Evolutionary conservation across 2,797 vertebrate genomes (phyloP).

Genomic region (Acanthiza pusilla): DNA sequence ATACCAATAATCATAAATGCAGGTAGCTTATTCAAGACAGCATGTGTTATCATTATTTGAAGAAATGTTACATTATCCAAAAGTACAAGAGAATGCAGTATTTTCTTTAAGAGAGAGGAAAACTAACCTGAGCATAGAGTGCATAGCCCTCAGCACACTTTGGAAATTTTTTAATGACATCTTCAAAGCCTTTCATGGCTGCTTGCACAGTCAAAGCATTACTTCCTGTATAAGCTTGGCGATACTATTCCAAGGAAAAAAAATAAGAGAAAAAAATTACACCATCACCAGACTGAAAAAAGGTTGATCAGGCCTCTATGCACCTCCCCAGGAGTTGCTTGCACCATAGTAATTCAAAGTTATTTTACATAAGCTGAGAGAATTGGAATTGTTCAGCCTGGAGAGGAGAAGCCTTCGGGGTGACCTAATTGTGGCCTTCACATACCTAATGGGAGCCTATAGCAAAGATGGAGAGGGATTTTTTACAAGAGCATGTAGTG

Average conservation of each 20-base stretch:
- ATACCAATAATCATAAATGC: not conserved
- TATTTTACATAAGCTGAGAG: not conserved
- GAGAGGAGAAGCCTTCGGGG: not conserved
- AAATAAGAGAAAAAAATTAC: not conserved
- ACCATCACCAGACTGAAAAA: not conserved
- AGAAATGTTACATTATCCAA: not conserved
- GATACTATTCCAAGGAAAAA: constrained; percentile 80
- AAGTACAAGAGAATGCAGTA: not conserved
- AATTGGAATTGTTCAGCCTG: not conserved
- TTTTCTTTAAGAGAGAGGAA: not conserved
- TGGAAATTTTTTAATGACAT: constrained; percentile 93
- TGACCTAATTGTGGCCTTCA: not conserved
- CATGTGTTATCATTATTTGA: not conserved
- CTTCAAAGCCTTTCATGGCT: constrained; percentile 96
- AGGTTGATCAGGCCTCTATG: not conserved
- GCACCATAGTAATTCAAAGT: not conserved
- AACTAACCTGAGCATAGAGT: constrained; percentile 91
- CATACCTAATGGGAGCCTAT: not conserved
- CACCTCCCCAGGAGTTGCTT: not conserved
- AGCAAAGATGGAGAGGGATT: not conserved
- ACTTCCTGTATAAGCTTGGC: constrained; percentile 97
- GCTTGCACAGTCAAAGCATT: constrained; percentile 91
- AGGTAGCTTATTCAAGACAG: not conserved
- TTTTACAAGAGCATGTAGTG: not conserved
- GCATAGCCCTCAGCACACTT: constrained; percentile 97